Conservation (phyloP, 2,113 vertebrate species). For the Coturnix japonica region DNA sequence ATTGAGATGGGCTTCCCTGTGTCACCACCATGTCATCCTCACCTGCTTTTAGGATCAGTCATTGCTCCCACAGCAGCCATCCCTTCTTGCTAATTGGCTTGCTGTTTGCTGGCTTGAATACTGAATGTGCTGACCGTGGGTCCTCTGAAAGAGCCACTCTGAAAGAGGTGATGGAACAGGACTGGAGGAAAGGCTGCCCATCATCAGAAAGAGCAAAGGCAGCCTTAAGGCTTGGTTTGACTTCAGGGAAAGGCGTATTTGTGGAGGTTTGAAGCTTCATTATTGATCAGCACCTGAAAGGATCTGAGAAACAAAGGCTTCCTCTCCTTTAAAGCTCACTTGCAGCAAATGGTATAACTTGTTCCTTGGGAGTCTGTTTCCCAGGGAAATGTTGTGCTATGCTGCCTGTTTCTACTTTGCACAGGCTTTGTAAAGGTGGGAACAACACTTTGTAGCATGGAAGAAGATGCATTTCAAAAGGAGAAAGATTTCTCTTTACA, state of each 20-base stretch:
- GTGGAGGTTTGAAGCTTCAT: neutral
- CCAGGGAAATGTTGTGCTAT: slow-evolving; percentile 1
- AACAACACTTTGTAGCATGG: slow-evolving; percentile 2
- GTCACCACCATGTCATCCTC: neutral
- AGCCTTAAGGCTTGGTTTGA: neutral
- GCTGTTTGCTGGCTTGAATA: neutral
- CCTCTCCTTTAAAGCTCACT: slow-evolving; percentile 54
- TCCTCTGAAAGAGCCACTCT: neutral
- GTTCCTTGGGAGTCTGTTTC: slow-evolving; percentile 12
- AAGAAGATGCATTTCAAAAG: slow-evolving; percentile 30
- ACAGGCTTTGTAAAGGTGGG: neutral
- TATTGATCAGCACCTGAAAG: slow-evolving; percentile 68
- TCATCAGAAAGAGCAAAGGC: slow-evolving; percentile 2
- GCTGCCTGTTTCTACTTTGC: neutral
- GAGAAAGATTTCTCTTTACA: neutral
- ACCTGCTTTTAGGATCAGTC: neutral
- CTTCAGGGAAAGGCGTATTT: neutral
- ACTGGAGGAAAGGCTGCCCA: slow-evolving; percentile 38
- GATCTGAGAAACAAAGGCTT: slow-evolving; percentile 59
- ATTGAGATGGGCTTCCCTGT: neutral
- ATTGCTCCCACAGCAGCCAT: rapidly evolving
- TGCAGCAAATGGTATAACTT: neutral
- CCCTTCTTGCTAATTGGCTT: slow-evolving; percentile 17
- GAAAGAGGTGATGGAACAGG: neutral
- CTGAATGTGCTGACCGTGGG: neutral